Evolutionary conservation across 2,797 vertebrate species (phyloP).

Genomic region (Prionace glauca): DNA sequence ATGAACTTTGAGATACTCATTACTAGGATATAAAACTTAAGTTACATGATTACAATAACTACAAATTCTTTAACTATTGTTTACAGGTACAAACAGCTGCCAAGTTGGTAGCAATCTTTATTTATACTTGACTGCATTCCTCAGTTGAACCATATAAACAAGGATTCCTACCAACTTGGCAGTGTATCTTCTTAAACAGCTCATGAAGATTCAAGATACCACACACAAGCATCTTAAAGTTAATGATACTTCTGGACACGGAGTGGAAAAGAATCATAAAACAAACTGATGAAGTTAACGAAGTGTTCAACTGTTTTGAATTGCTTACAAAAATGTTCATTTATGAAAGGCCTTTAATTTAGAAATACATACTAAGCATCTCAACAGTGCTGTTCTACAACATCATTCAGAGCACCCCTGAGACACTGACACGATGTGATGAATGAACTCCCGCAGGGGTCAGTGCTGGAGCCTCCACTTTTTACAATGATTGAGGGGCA

Average conservation of each 20-base stretch:
- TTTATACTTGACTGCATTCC: neutral
- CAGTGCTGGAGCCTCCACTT: too few species aligned
- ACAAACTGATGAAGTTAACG: neutral
- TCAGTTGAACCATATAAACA: neutral
- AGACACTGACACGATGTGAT: too few species aligned
- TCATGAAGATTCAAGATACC: neutral
- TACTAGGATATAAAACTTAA: neutral
- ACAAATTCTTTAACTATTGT: neutral
- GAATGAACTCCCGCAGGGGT: too few species aligned
- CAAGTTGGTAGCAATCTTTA: neutral
- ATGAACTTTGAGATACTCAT: neutral
- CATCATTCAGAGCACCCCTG: neutral
- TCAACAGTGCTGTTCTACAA: neutral
- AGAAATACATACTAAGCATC: neutral
- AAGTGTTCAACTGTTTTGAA: neutral
- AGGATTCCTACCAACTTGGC: neutral
- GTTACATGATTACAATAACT: neutral
- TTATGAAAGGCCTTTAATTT: neutral
- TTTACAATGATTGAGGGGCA: too few species aligned
- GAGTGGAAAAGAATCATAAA: neutral
- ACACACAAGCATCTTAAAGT: neutral
- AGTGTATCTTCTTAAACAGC: neutral
- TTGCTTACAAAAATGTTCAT: neutral
- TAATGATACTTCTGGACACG: neutral
- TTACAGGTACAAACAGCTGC: neutral